Evolutionary conservation across 1,140 invertebrate genomes (phyloP), one percentile per base, ranked within the genome.

Genomic region (Caenorhabditis remanei): DNA sequence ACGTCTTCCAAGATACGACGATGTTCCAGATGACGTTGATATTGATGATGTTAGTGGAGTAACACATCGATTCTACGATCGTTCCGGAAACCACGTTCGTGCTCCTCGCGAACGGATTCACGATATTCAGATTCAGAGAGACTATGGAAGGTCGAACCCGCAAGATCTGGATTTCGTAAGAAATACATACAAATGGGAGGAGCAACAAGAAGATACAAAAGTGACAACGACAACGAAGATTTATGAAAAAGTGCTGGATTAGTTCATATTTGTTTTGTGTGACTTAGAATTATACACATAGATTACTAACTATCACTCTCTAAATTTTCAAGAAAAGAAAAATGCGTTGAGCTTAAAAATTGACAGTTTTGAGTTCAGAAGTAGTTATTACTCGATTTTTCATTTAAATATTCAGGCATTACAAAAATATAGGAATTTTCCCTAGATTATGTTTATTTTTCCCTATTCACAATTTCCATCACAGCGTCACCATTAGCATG

Each of bases 171-270:
- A 87, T 53, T 83, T 65, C 24, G 79, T 56, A 16, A 95, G 95
- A 88, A 95, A 96, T n/a, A 95, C 95, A 24, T 95, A 96, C 89
- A 95, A 96, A 93, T 95, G 95, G 40, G 71, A 79, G n/a, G 71
- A 79, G 46, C 71, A 79, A 46, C 65, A 43, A 79, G 71, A 79
- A 14, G 71, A 79, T 50, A 79, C 71, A 24, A 79, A 79, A 79
- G 71, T 79, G 71, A 79, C 71, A 16, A 79, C 71, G 71, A 79
- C 71, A 41, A 79, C 71, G 19, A 79, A 79, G 21, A 50, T 79
- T 50, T 79, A 79, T 79, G 71, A 79, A 41, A 79, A 79, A 41
- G 71, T 79, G 71, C 46, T 71, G 41, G 43, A 71, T 71, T 71
- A 46, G 65, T 71, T 50, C 5, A 11, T 46, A 71, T 79, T 79